Percentiles rank a stretch among this genome's conserved stretches.
Conservation (phyloP, 2,888 invertebrate species). For the Plebejus argus region DNA sequence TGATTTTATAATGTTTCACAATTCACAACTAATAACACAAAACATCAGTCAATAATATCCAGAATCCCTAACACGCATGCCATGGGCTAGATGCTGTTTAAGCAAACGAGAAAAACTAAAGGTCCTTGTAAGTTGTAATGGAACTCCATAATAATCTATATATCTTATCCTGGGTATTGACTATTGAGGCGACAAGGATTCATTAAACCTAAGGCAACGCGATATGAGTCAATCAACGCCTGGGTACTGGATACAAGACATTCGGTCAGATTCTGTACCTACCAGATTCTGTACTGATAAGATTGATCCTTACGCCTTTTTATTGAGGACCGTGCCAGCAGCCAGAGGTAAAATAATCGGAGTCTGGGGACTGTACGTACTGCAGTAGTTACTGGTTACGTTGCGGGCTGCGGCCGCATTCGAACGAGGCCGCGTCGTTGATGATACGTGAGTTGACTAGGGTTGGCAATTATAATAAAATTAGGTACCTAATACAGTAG, state of each 20-base stretch:
- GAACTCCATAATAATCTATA: neutral
- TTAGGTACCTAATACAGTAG: neutral
- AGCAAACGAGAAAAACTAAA: no score
- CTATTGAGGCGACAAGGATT: neutral
- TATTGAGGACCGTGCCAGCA: neutral
- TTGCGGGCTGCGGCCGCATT: conserved; percentile 34
- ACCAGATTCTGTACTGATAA: neutral
- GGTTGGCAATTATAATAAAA: conserved; percentile 33
- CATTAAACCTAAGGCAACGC: conserved; percentile 37
- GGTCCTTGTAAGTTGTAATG: no score
- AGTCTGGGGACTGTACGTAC: neutral
- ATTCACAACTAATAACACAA: no score
- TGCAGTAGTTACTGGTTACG: conserved; percentile 30
- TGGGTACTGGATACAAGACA: conserved; percentile 2
- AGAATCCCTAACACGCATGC: no score
- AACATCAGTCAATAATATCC: no score
- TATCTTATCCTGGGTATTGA: neutral
- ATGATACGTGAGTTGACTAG: conserved; percentile 37
- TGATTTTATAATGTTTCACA: no score
- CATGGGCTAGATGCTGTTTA: no score
- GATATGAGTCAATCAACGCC: conserved; percentile 36
- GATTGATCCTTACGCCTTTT: neutral
- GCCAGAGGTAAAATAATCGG: neutral
- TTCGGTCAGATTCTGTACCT: neutral
- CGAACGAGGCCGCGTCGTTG: conserved; percentile 38